Base-by-base conservation (phyloP, 2,888 invertebrate genomes). In the Galerucella calmariensis region DNA sequence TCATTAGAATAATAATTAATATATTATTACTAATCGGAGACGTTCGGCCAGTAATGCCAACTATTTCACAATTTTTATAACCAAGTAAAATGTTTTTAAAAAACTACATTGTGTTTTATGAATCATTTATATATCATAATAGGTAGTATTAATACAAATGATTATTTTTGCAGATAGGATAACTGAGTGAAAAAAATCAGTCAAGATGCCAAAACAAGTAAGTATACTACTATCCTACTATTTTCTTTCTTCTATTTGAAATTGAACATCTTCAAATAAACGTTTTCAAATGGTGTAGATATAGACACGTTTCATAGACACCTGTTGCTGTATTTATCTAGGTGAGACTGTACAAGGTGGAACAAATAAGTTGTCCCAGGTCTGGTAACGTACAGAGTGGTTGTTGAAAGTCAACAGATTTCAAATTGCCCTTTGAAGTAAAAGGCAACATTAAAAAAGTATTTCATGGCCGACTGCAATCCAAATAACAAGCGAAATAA, bases 181-280 rank as follows among this genome's bases (percentile, higher is more conserved):
- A 58, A 59, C 66, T 48, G 16, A 16, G 20, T 20, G 56, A 67
- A 46, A 59, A 44, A 66, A n/a, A 72, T 16, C 87, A 87, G 87
- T 87, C 81, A 83, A 81, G 80, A 84, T 84, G 84, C 84, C 84
- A 73, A 84, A 84, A 82, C 83, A 84, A 79, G 84, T 84, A 81
- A 83, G 84, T 79, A 51, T 61, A 46, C 27, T 69, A 66, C 8
- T n/a, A n/a, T 16, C 4, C 10, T 8, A 56, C 9, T 9, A 56
- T 10, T 8, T 35, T 35, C 35, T 5, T 41, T 11, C 8, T 56
- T 16, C 16, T 16, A 56, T 8, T 53, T 1, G 16, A 56, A 56
- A 6, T 20, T 56, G n/a, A 56, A 56, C 56, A 56, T 56, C 56
- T 56, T 56, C 56, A 2, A 20, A 56, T 56, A 56, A 56, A 56